Evolutionary conservation across 1,140 invertebrate species (phyloP), one percentile per base, ranked within the genome.

Genomic region (Phymastichus coffea): DNA sequence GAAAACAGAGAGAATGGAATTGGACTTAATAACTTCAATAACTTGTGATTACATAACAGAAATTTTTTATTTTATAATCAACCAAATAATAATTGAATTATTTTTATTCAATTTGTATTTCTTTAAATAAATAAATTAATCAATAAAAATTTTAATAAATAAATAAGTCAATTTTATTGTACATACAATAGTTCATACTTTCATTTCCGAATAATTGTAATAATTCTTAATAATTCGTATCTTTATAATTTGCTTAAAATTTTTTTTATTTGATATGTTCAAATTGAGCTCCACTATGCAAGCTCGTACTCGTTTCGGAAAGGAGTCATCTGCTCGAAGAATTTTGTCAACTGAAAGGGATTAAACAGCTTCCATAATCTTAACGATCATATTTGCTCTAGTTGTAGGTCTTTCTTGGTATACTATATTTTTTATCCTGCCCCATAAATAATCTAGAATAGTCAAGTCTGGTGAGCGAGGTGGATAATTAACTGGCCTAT

Each of bases 391-490:
- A 37, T 33, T n/a, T n/a, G n/a, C n/a, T n/a, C n/a, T n/a, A n/a
- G n/a, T n/a, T n/a, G n/a, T n/a, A n/a, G n/a, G n/a, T n/a, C n/a
- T n/a, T n/a, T n/a, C n/a, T n/a, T n/a, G n/a, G n/a, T n/a, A n/a
- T n/a, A n/a, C n/a, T 60, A 17, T 2, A 23, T 37, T 25, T 37
- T 52, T 52, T 1, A 52, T 20, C 17, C 15, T 15, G 35, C 44
- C 44, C 44, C 46, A 57, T 25, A 41, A 37, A 49, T 38, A 58
- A 41, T 58, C 57, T 9, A 51, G 4, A 0, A 40, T 8, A 9
- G 57, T 77, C 41, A 80, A 64, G 63, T 81, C 77, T 14, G 76
- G 76, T 15, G 68, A 76, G 33, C 70, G 52, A 40, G 76, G 62
- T 60, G 71, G 76, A 75, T 76, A 79, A 52, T 52, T 35, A 8